Evolutionary conservation across 2,888 invertebrate species (phyloP).

Genomic region (Pseudococcus jackbeardsleyi): DNA sequence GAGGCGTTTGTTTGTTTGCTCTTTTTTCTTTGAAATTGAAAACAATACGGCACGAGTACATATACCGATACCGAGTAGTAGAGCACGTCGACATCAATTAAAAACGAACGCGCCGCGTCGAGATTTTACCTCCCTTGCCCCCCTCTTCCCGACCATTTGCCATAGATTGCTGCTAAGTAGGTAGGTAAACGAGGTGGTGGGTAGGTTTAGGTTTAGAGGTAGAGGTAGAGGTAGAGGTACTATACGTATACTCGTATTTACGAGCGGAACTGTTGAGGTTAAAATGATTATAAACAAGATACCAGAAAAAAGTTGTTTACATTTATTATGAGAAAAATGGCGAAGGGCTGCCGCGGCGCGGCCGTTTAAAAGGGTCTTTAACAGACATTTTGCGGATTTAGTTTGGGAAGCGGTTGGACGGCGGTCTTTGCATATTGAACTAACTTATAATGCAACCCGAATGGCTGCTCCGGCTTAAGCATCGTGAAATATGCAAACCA

Average conservation of each 20-base stretch:
- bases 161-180: neutral
- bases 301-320: slow-evolving; percentile 37
- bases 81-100: neutral
- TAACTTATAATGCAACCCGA: slow-evolving; percentile 31
- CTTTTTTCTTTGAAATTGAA: neutral
- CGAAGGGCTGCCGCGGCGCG: neutral
- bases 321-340: slow-evolving; percentile 31
- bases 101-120: neutral
- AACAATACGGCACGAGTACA: neutral
- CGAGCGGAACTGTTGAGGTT: slow-evolving; percentile 3
- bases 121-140: neutral
- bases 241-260: neutral
- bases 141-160: neutral
- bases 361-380: slow-evolving; percentile 38
- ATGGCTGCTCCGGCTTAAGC: slow-evolving; percentile 39
- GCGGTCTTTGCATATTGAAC: slow-evolving; percentile 44
- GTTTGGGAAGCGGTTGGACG: slow-evolving; percentile 42
- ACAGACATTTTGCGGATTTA: slow-evolving; percentile 47
- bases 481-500: slow-evolving; percentile 39
- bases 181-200: neutral
- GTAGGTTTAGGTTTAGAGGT: too few species aligned
- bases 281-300: slow-evolving; percentile 39
- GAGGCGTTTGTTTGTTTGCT: neutral
- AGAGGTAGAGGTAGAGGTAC: too few species aligned
- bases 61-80: neutral